Evolutionary conservation across 2,888 invertebrate species (phyloP), one percentile per base, ranked within the genome.

Genomic region (Coremacera marginata): DNA sequence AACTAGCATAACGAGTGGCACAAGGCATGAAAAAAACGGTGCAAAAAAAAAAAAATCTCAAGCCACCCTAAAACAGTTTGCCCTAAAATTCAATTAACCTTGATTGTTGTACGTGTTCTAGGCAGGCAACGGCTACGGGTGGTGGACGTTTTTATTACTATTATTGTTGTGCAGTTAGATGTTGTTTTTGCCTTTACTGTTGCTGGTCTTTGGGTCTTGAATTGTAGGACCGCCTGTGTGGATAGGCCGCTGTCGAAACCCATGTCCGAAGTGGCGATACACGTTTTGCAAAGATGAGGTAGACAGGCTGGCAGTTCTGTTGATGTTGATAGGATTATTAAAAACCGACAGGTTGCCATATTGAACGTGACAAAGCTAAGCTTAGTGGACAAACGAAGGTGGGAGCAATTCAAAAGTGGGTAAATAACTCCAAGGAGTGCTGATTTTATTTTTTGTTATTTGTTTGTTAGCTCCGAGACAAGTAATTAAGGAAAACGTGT

Each of bases 71-170:
- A 22, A 77, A 60, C 78, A 70, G 70, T 74, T n/a, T 80, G 84
- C 82, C 83, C 85, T 83, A 85, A 85, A 86, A 86, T 85, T 86
- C 85, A 86, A 86, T 86, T 86, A 86, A 84, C 86, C 85, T 86
- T 86, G 86, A 86, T 86, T 86, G 85, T 83, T 82, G 77, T 75
- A 80, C 81, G 80, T 80, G 81, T 78, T 73, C 60, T 60, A 60
- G 60, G 57, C 49, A 34, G 51, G 68, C 51, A 11, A 51, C 37
- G 71, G 14, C 34, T 60, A 16, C 34, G 63, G 22, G 11, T 49
- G 51, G 49, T 68, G 27, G 25, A 49, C 27, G 51, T 19, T 9
- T 19, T 51, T 27, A 67, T 22, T 52, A 22, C 27, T 72, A 65
- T 60, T 68, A 16, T 34, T 70, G 22, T 63, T n/a, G 14, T 31